A percentile compares a stretch with the other conserved stretches of the same genome.
Conservation (phyloP, 2,888 invertebrate genomes). For the Leucoma salicis region DNA sequence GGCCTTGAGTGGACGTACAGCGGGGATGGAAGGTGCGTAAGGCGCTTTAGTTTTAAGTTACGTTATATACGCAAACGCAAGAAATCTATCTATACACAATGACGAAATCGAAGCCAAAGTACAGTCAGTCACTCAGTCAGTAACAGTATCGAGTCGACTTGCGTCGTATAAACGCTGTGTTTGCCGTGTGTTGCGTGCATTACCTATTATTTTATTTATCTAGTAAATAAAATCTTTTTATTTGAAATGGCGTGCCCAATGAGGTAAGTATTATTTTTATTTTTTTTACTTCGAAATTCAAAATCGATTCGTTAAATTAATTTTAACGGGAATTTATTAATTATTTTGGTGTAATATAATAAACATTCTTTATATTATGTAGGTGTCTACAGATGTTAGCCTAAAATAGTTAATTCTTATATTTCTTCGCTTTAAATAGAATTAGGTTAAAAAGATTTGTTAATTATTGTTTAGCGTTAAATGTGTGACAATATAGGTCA, state of each 20-base stretch:
- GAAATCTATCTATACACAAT: conserved; percentile 27
- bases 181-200: conserved; percentile 8
- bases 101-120: conserved; percentile 47
- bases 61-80: conserved; percentile 43
- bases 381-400: too few species aligned
- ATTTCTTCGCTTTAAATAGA: too few species aligned
- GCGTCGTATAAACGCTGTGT: conserved; percentile 45
- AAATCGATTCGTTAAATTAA: too few species aligned
- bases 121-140: neutral
- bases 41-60: conserved; percentile 48
- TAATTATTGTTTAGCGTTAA: too few species aligned
- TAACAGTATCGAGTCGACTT: conserved; percentile 45
- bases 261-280: conserved; percentile 49
- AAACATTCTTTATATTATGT: too few species aligned
- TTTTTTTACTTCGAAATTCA: neutral
- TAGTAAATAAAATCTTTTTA: conserved; percentile 6
- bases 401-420: too few species aligned
- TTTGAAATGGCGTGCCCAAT: conserved; percentile 70
- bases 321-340: too few species aligned
- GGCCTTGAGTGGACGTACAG: too few species aligned
- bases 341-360: too few species aligned
- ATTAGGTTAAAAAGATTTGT: too few species aligned
- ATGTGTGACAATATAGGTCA: too few species aligned
- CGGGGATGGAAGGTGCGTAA: too few species aligned
- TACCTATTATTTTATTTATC: conserved; percentile 6